Evolutionary conservation across 2,113 vertebrate species (phyloP).

Genomic region (Myocastor coypus): DNA sequence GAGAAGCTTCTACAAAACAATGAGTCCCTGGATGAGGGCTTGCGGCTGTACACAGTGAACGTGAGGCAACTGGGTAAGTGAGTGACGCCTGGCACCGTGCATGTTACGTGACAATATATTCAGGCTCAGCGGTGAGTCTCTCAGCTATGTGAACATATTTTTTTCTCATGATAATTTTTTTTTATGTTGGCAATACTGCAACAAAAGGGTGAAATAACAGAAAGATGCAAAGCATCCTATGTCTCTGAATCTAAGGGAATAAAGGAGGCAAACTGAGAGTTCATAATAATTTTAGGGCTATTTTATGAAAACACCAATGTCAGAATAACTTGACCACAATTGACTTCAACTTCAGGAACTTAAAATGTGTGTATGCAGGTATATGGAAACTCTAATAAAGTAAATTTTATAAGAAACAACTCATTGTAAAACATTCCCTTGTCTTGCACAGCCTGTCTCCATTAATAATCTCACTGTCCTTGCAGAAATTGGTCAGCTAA

Average conservation of each 20-base stretch:
- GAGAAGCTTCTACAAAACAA: constrained; percentile 84
- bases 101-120: not conserved
- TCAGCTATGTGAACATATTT: not conserved
- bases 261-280: not conserved
- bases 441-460: not conserved
- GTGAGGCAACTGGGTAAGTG: constrained; percentile 90
- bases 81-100: not conserved
- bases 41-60: constrained; percentile 81
- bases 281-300: not conserved
- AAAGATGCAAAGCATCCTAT: not conserved
- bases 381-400: not conserved
- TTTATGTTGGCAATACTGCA: not conserved
- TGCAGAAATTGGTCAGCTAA: not conserved
- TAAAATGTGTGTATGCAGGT: not conserved
- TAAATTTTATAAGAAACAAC: not conserved
- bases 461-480: not conserved
- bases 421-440: not conserved
- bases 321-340: not conserved
- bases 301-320: not conserved
- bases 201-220: not conserved
- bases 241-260: not conserved
- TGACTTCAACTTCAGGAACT: not conserved
- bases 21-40: constrained; percentile 80
- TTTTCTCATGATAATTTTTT: constrained; percentile 27
- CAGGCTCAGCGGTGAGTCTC: not conserved